phyloP scores from a whole-genome alignment of 2,888 invertebrate genomes.

The Stenchaetothrips biformis region DNA sequence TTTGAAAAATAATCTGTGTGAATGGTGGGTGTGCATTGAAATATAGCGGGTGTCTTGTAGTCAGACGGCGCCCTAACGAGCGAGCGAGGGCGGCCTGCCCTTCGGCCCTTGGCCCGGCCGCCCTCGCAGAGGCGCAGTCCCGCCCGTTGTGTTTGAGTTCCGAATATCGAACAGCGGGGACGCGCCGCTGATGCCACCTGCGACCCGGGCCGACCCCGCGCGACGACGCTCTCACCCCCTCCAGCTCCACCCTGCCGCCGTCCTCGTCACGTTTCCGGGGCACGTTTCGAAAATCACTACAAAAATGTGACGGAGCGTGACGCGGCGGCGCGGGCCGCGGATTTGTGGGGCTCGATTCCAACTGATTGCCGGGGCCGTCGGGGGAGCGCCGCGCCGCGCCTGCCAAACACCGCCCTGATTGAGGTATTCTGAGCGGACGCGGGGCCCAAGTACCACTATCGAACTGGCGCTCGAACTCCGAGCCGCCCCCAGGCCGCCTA shows the following conservation, averaged over 20 bases:
- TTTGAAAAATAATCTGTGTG: too few species aligned
- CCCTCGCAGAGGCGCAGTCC: too few species aligned
- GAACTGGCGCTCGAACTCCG: too few species aligned
- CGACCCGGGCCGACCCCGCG: not conserved
- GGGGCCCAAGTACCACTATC: too few species aligned
- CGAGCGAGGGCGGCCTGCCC: not conserved
- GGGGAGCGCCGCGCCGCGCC: too few species aligned
- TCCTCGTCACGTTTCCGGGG: not conserved
- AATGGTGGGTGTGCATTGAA: too few species aligned
- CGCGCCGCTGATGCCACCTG: not conserved
- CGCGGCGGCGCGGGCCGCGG: not conserved
- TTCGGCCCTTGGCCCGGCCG: not conserved
- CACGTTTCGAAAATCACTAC: slow-evolving; percentile 19
- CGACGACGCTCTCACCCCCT: too few species aligned
- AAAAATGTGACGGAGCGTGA: not conserved
- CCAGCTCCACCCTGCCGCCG: not conserved
- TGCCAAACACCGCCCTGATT: too few species aligned
- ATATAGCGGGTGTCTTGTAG: too few species aligned
- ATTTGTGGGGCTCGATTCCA: not conserved
- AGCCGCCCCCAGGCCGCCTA: too few species aligned
- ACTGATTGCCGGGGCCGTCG: too few species aligned
- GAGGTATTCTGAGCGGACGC: too few species aligned
- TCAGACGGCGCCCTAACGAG: not conserved
- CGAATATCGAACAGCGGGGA: not conserved
- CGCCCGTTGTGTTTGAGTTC: not conserved